Percentiles rank a stretch among this genome's conserved stretches.
Evolutionary conservation across 2,113 vertebrate species (phyloP).

Genomic region (Psilopogon haemacephalus): DNA sequence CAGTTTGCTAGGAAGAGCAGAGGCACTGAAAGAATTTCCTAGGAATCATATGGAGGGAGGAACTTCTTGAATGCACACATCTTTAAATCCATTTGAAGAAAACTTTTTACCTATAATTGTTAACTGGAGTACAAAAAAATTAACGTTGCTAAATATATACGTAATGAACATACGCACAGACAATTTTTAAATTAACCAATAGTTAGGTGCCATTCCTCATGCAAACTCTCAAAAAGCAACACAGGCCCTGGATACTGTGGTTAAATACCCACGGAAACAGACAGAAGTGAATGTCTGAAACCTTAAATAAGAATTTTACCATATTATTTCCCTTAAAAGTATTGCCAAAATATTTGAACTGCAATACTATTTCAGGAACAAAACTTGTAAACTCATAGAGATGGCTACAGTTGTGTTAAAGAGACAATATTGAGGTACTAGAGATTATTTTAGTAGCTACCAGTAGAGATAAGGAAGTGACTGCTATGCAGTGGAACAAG

Average conservation of each 20-base stretch:
- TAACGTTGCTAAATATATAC: not conserved
- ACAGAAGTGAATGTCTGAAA: not conserved
- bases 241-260: not conserved
- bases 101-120: not conserved
- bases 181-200: not conserved
- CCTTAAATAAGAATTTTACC: not conserved
- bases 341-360: conserved; percentile 5
- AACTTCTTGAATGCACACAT: not conserved
- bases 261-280: not conserved
- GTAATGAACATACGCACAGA: not conserved
- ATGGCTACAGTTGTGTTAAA: not conserved
- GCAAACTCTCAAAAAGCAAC: not conserved
- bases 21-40: not conserved
- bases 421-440: not conserved
- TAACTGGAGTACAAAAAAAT: not conserved
- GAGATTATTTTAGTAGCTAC: conserved; percentile 27
- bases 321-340: conserved; percentile 30
- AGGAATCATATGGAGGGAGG: not conserved
- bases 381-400: conserved; percentile 4
- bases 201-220: not conserved
- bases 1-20: not conserved
- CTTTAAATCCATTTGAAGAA: not conserved
- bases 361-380: conserved; percentile 2
- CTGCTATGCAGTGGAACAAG: not conserved
- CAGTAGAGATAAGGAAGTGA: not conserved